Evolutionary conservation across 1,140 invertebrate species (phyloP).

Genomic region (Drosophila littoralis): DNA sequence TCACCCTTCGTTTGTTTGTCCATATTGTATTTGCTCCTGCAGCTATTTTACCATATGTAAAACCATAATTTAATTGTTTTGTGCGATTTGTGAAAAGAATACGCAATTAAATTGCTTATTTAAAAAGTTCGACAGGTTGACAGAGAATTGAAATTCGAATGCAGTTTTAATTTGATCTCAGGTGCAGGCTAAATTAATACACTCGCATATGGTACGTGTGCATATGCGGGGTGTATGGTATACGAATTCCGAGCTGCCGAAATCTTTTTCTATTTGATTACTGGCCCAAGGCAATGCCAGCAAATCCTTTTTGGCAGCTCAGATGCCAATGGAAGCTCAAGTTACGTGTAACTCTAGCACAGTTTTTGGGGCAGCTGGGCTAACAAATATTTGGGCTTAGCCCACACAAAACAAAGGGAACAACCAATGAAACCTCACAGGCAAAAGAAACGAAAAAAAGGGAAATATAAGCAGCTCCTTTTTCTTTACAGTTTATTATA

Average conservation of each 20-base stretch:
- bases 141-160: conserved; percentile 3
- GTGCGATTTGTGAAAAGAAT: conserved; percentile 36
- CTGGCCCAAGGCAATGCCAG: neutral
- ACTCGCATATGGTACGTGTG: neutral
- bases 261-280: conserved; percentile 7
- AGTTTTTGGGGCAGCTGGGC: conserved; percentile 1
- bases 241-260: neutral
- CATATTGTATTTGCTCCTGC: too few relatives aligned
- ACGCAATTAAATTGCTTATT: conserved; percentile 43
- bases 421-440: conserved; percentile 23
- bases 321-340: neutral
- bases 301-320: neutral
- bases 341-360: neutral
- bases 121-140: neutral
- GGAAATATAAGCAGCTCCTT: conserved; percentile 70
- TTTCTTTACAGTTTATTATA: conserved; percentile 78
- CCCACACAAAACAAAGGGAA: neutral
- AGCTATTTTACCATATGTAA: conserved; percentile 24
- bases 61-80: conserved; percentile 44
- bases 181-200: neutral
- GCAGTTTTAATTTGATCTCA: conserved; percentile 25
- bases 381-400: conserved; percentile 9
- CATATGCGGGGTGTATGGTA: neutral
- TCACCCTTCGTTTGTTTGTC: too few relatives aligned
- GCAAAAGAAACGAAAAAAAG: conserved; percentile 4